Evolutionary conservation across 2,113 vertebrate species (phyloP), one percentile per base, ranked within the genome.

Genomic region (Pituophis catenifer): DNA sequence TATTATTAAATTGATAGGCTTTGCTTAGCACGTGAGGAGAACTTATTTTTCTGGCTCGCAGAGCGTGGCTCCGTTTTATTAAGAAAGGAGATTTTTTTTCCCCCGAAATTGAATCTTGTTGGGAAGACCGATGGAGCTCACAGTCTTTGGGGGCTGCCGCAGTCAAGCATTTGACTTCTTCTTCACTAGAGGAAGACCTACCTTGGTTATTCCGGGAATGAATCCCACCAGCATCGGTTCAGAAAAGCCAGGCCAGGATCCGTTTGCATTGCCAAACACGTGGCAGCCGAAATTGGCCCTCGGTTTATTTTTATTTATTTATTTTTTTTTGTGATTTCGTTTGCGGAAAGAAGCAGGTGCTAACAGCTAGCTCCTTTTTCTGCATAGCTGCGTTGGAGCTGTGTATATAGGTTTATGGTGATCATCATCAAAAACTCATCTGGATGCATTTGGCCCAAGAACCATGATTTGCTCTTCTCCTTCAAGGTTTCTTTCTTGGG

Each of bases 1-100:
- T 98, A 98, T 98, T 98, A 98, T 98, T 98, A 98, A 98, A 98
- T 97, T 97, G 97, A 97, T 97, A 97, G 96, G 97, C 96, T 97
- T 48, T 97, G 97, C 95, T 97, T 98, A 98, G 96, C 97, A 96
- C 96, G 97, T 97, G 97, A 97, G 97, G 96, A 97, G 97, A 98
- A 98, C 97, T 98, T 96, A 97, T 97, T 96, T 90, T 97, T 96
- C 95, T 94, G 96, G 96, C 96, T 96, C 94, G 92, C 94, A 95
- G 96, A 96, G 96, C 94, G 97, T 97, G 96, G 96, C 95, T 95
- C 95, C 96, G 96, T 97, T 97, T 97, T 97, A 97, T 97, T 95
- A 96, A 96, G 96, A 95, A 95, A 94, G 93, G 96, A 97, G 97
- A 6, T 96, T 96, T 96, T 96, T 96, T 95, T 97, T 54, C 38